phyloP scores from a whole-genome alignment of 2,888 invertebrate species.

The Lycocerus yunnanus region DNA sequence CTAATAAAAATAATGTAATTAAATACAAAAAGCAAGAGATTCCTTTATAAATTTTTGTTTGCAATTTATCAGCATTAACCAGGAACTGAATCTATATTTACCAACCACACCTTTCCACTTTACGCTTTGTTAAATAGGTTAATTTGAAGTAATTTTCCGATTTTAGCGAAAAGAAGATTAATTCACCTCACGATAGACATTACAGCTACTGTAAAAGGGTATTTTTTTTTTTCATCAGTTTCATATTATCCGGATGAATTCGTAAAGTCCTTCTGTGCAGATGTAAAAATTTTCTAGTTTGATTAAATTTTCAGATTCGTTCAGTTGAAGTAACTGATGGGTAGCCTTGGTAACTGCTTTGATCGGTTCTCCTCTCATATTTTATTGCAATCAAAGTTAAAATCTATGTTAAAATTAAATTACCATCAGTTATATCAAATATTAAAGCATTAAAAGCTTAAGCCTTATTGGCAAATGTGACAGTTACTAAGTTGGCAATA shows the following conservation, averaged over 20 bases:
- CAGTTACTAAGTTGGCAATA: background rate
- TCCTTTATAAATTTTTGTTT: background rate
- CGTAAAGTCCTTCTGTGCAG: too few species aligned
- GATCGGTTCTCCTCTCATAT: background rate
- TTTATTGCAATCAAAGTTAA: background rate
- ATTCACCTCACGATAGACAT: background rate
- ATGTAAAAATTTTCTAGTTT: too few species aligned
- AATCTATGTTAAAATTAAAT: background rate
- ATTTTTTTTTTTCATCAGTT: background rate
- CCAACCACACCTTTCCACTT: background rate
- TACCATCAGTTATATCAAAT: background rate
- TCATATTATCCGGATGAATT: background rate
- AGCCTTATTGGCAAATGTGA: background rate
- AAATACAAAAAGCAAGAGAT: background rate
- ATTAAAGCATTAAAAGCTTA: background rate
- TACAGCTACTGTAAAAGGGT: background rate
- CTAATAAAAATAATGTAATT: background rate
- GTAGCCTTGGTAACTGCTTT: background rate
- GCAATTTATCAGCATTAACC: background rate
- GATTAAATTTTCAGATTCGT: too few species aligned
- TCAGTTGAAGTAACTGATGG: too few species aligned
- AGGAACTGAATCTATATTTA: background rate
- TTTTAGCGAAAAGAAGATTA: background rate
- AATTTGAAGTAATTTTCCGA: background rate
- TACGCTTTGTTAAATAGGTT: background rate